phyloP scores from a whole-genome alignment of 2,888 invertebrate genomes.

The Spilosoma lubricipeda region DNA sequence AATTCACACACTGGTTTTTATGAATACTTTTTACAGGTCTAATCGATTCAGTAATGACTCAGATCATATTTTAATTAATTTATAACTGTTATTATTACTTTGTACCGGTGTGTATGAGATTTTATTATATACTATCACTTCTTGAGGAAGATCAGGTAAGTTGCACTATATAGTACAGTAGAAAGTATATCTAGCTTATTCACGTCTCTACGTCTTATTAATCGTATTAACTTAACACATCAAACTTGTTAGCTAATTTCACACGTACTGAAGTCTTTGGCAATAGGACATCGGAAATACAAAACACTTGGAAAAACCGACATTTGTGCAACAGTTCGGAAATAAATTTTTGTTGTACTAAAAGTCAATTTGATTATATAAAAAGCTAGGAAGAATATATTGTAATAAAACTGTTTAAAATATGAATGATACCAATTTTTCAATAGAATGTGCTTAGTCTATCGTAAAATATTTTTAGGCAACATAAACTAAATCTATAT shows the following conservation, averaged over 20 bases:
- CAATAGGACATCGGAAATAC: neutral
- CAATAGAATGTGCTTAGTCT: neutral
- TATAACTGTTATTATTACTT: neutral
- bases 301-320: constrained; percentile 4
- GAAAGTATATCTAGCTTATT: neutral
- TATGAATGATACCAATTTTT: neutral
- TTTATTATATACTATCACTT: neutral
- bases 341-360: neutral
- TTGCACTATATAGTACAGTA: neutral
- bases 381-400: neutral
- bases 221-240: neutral
- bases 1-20: neutral
- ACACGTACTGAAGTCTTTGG: neutral
- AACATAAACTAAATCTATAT: neutral
- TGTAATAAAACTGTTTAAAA: neutral
- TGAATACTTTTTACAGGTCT: constrained; percentile 15
- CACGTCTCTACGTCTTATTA: neutral
- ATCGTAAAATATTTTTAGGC: neutral
- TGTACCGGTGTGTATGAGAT: neutral
- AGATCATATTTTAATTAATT: constrained; percentile 19
- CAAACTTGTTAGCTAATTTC: neutral
- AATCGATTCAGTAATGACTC: constrained; percentile 25
- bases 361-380: neutral
- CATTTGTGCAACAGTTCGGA: neutral
- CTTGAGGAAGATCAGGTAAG: neutral